phyloP scores from a whole-genome alignment of 2,797 vertebrate species.

The Typhlichthys subterraneus region DNA sequence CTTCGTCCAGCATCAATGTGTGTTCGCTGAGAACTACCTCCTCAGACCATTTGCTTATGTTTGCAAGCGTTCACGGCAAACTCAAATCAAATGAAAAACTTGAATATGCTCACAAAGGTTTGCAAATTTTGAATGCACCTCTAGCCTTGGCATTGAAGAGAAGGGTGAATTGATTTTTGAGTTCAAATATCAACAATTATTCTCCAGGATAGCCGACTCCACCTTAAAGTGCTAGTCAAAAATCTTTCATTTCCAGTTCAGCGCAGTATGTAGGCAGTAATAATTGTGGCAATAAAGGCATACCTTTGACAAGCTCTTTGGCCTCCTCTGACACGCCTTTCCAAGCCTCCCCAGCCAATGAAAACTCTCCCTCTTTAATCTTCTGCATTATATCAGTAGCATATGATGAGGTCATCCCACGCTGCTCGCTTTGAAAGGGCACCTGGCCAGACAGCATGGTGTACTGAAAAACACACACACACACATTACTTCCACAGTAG shows the following conservation, averaged over 20 bases:
- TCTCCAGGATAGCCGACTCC: no score
- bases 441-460: conserved; percentile 95
- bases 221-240: no score
- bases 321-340: conserved; percentile 89
- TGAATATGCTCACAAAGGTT: no score
- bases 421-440: conserved; percentile 86
- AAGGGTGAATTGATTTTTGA: no score
- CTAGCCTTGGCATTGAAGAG: no score
- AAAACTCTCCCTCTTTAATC: conserved; percentile 92
- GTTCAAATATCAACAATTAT: no score
- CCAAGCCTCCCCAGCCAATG: conserved; percentile 89
- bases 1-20: no score
- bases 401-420: conserved; percentile 83
- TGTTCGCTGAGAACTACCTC: no score
- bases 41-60: no score
- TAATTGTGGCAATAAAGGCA: neutral
- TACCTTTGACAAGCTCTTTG: conserved; percentile 90
- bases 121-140: no score
- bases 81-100: no score
- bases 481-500: conserved; percentile 25
- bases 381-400: conserved; percentile 92
- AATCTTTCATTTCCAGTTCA: neutral
- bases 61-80: no score
- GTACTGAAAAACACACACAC: conserved; percentile 76
- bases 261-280: neutral